Base-by-base conservation (phyloP, 2,797 vertebrate species). In the Intellagama lesueurii region DNA sequence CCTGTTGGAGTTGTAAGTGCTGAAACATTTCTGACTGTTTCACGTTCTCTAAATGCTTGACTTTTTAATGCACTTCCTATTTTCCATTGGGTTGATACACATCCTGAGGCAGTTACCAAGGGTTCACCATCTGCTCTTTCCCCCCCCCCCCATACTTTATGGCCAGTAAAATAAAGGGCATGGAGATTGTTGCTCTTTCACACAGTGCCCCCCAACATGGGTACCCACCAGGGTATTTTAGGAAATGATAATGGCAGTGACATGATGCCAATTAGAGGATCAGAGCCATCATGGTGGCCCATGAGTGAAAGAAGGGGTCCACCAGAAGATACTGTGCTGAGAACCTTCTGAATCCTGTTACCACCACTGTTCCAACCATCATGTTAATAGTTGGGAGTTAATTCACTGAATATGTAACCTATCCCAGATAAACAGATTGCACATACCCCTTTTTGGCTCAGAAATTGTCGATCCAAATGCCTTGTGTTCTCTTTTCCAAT, bases 1-100 rank as follows among this genome's bases (percentile, higher is more conserved):
- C 35, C 3, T 93, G 28, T 70, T 87, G 60, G 5, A 81, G 22
- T 7, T 44, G 77, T 9, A 11, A 24, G 19, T 0, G n/a, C 14
- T 84, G 30, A n/a, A 89, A 94, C 72, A 1, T 87, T 88, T 91
- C 73, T 88, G 72, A 17, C 80, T 81, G 11, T 7, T 3, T 76
- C 70, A 64, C 22, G 1, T 5, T 84, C 66, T 85, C 52, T 60
- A 80, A 79, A 32, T 79, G 30, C 12, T 5, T 22, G 0, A 24
- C 22, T 70, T 44, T 70, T 70, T 28, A 60, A 3, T n/a, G 4
- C 47, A 26, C 16, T 28, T n/a, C 52, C 32, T 82, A 4, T 28
- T 80, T 32, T 49, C 52, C 17, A 14, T n/a, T n/a, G 70, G 70
- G 14, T 14, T 72, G 35, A 19, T 24, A 49, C 79, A 19, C 1